Base-by-base conservation (phyloP, 2,797 vertebrate species). In the Saxicola maurus region DNA sequence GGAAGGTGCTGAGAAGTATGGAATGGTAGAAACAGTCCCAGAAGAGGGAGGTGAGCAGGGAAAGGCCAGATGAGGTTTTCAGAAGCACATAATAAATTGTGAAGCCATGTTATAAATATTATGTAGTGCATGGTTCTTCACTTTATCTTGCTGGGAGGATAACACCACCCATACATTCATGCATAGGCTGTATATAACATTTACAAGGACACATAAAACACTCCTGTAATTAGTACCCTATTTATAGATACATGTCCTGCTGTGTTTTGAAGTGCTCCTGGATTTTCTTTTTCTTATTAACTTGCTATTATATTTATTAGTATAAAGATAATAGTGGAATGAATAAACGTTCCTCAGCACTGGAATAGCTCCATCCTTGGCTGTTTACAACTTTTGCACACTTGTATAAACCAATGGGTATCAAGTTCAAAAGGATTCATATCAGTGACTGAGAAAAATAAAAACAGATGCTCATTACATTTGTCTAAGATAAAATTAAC, bases 401-500 rank as follows among this genome's bases (percentile, higher is more conserved):
- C 95, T 97, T 96, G 91, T 96, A 65, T 94, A 96, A 97, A 96
- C 92, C 89, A 94, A 71, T 59, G 59, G 88, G 91, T 96, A 95
- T 97, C 96, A 94, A 96, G 95, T 97, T 92, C 96, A 96, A 97
- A 97, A 96, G 93, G 87, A 96, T 91, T 90, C 14, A 6, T 96
- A 95, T 96, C 95, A 96, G 79, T 95, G 92, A 93, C 86, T 75
- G 74, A 90, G 94, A 94, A 88, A 97, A 97, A 96, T 87, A 94
- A 96, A 96, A 97, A 96, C 96, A 97, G 94, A 96, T 97, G 96
- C 90, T 94, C 86, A 92, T 96, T 95, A 94, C 92, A 91, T 95
- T 94, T 89, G 45, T 92, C 94, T 94, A 91, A 96, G 95, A 94
- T 76, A 96, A 96, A 97, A 97, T 96, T 96, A 96, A 96, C 95